Base-by-base conservation (phyloP, 2,797 vertebrate genomes). In the Pseudochirops corinnae region DNA sequence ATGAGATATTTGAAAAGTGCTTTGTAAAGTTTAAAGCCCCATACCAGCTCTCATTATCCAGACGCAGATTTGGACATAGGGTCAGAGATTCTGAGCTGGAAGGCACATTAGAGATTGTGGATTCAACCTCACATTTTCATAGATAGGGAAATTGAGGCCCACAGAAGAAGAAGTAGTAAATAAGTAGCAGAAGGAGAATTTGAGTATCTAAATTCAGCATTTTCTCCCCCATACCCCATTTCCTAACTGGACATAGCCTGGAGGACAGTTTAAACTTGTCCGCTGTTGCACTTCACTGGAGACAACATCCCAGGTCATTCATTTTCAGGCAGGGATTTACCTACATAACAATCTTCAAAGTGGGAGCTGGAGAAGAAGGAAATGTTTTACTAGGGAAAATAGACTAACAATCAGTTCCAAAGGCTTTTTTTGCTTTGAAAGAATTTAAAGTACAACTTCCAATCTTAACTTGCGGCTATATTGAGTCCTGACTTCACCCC, bases 371-470 rank as follows among this genome's bases (percentile, higher is more conserved):
- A 9, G 29, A 91, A 46, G 13, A 55, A 33, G 92, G 52, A 94
- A 55, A 28, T 58, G 56, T 93, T 94, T 96, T 90, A 87, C n/a
- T 92, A 90, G 94, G 53, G 87, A 91, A 91, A 93, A 96, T 92
- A 31, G n/a, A 55, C 74, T 93, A 94, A 92, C 28, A 93, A 87
- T 46, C 93, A 16, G 55, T 91, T 92, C 39, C 29, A 56, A 96
- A 92, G 56, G 26, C 67, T 58, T 58, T 58, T 58, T 95, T 90
- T 92, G 50, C 91, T n/a, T 92, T n/a, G 46, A 93, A 39, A 92
- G 93, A 95, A 95, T 92, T 90, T 50, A 28, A 97, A 97, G 90
- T 82, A 94, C 60, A 52, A 21, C 28, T 91, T 94, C 55, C 6
- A 92, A 91, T 91, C 62, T 58, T 62, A 92, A 90, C 29, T 46